phyloP scores from a whole-genome alignment of 2,888 invertebrate species.

The Campopleginae sp. region DNA sequence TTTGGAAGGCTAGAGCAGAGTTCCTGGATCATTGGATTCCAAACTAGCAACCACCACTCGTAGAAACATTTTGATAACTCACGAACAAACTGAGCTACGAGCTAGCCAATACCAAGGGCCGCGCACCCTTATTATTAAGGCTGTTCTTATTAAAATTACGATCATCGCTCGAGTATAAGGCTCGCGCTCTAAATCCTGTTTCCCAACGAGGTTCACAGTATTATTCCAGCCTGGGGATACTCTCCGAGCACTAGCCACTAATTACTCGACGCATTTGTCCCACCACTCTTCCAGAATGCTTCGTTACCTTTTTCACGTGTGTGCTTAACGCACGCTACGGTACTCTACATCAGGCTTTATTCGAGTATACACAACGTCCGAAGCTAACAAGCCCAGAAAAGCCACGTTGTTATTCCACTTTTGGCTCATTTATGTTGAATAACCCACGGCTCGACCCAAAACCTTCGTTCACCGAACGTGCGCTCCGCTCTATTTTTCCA shows the following conservation, averaged over 20 bases:
- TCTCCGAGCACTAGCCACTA: slow-evolving; percentile 14
- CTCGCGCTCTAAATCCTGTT: slow-evolving; percentile 1
- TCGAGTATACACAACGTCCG: background rate
- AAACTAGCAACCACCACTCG: background rate
- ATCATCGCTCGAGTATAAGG: slow-evolving; percentile 5
- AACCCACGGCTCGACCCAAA: background rate
- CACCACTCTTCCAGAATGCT: slow-evolving; percentile 16
- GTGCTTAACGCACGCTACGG: background rate
- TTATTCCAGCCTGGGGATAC: slow-evolving; percentile 5
- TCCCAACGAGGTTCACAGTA: slow-evolving; percentile 6
- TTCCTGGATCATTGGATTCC: background rate
- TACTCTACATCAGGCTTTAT: slow-evolving; percentile 6
- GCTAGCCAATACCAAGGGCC: background rate
- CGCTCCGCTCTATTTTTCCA: background rate
- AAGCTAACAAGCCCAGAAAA: background rate
- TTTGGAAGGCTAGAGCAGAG: background rate
- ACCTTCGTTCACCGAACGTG: background rate
- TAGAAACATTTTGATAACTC: slow-evolving; percentile 2
- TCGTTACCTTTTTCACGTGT: background rate
- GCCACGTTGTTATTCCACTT: background rate
- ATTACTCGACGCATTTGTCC: slow-evolving; percentile 23
- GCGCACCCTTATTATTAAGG: slow-evolving; percentile 3
- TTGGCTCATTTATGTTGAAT: background rate
- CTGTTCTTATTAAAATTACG: slow-evolving; percentile 26
- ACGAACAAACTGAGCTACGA: slow-evolving; percentile 3